These are phyloP conservation scores for Epinephelus cyanopodus DNA, from an alignment of 2,113 vertebrate genomes.

Conservation along the genomic window DNA sequence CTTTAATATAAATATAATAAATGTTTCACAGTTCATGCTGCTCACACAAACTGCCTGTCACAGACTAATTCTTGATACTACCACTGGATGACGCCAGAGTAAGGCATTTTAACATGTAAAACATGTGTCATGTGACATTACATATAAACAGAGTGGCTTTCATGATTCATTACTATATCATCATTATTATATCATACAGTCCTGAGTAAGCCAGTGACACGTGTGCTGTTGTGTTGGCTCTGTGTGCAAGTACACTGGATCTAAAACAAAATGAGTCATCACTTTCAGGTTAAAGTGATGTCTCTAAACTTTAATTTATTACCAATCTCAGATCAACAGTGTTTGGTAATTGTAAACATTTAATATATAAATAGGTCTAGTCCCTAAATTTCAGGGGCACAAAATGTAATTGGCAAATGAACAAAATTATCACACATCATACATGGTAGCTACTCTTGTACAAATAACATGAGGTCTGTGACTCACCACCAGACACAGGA, in stretches of 20 bases:
- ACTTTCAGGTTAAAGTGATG: background rate
- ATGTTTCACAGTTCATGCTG: background rate
- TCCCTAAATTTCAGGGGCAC: background rate
- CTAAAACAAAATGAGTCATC: background rate
- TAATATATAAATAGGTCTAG: background rate
- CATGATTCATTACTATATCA: slow-evolving; percentile 15
- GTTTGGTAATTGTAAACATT: background rate
- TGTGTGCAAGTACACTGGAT: background rate
- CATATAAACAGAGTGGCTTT: background rate
- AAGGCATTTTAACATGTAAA: background rate
- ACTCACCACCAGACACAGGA: background rate
- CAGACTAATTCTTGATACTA: background rate
- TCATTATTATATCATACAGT: slow-evolving; percentile 25
- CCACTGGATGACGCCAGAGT: slow-evolving; percentile 36
- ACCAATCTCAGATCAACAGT: background rate
- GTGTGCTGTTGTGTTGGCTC: background rate
- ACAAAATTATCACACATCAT: background rate
- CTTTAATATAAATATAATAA: background rate
- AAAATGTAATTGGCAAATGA: background rate
- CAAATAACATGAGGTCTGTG: background rate
- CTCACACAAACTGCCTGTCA: background rate
- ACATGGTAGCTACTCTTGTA: background rate
- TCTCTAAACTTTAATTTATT: background rate
- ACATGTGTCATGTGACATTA: no score
- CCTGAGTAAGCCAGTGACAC: background rate